Conservation (phyloP, 2,113 vertebrate species). For the Sander lucioperca region DNA sequence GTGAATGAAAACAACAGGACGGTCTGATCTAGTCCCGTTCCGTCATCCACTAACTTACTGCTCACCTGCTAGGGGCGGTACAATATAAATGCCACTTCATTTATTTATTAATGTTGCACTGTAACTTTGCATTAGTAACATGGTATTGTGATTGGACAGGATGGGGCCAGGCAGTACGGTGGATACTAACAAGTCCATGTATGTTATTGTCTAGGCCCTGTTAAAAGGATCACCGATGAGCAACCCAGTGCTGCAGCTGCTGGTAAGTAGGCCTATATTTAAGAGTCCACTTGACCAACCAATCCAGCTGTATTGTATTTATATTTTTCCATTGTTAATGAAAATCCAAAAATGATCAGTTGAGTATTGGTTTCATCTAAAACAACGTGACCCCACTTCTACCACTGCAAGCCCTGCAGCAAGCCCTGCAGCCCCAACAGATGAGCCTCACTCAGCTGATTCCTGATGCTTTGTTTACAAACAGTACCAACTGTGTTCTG, state of each 20-base stretch:
- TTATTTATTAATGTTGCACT: neutral
- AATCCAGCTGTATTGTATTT: neutral
- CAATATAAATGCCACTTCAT: neutral
- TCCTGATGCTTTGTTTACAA: neutral
- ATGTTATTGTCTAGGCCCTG: constrained; percentile 66
- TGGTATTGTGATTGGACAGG: constrained; percentile 21
- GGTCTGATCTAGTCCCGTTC: neutral
- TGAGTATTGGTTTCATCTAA: neutral
- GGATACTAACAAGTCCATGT: constrained; percentile 12
- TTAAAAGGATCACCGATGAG: constrained; percentile 14
- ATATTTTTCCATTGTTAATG: neutral
- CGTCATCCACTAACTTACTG: neutral
- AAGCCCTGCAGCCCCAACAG: neutral
- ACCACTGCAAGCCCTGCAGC: neutral
- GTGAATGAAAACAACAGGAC: neutral
- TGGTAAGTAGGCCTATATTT: constrained; percentile 66
- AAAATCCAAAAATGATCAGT: neutral
- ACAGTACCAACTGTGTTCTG: neutral
- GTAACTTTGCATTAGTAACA: constrained; percentile 4
- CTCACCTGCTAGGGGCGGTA: neutral
- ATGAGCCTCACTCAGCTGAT: neutral
- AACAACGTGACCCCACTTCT: neutral
- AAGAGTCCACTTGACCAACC: neutral
- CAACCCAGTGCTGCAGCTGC: constrained; percentile 68
- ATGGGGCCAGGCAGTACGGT: neutral